phyloP scores from a whole-genome alignment of 2,888 invertebrate species.

The Tipula confusa region DNA sequence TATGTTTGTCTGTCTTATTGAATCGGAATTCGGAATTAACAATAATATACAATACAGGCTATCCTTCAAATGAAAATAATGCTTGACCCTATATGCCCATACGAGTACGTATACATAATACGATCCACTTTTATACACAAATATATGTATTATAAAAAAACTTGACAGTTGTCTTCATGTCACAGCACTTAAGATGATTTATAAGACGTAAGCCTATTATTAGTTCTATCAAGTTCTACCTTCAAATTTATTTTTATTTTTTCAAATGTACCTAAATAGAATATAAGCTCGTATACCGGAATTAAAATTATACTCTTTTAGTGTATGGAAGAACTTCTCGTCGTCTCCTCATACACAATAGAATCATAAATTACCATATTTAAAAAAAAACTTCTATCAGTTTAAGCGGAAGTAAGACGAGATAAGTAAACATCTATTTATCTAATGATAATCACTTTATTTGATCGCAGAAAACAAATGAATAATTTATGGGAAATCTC shows the following conservation, averaged over 20 bases:
- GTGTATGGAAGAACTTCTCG: not conserved
- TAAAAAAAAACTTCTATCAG: not conserved
- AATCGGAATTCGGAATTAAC: not conserved
- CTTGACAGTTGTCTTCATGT: not conserved
- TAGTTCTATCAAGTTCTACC: not conserved
- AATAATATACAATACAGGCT: not conserved
- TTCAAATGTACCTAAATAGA: not conserved
- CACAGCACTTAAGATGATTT: not conserved
- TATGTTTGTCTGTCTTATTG: not conserved
- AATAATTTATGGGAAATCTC: not conserved
- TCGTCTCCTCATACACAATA: not conserved
- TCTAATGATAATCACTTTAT: conserved; percentile 12
- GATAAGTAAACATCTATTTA: not conserved
- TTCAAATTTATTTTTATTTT: no score
- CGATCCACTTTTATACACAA: not conserved
- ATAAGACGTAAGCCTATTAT: not conserved
- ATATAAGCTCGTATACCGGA: not conserved
- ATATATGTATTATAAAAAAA: no score
- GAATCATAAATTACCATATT: conserved; percentile 6
- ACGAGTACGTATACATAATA: not conserved
- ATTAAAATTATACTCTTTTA: not conserved
- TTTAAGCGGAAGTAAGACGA: not conserved
- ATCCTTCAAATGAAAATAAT: not conserved
- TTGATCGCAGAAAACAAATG: not conserved
- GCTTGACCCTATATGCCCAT: not conserved